Evolutionary conservation across 2,113 vertebrate genomes (phyloP).

Genomic region (Arizona elegans): DNA sequence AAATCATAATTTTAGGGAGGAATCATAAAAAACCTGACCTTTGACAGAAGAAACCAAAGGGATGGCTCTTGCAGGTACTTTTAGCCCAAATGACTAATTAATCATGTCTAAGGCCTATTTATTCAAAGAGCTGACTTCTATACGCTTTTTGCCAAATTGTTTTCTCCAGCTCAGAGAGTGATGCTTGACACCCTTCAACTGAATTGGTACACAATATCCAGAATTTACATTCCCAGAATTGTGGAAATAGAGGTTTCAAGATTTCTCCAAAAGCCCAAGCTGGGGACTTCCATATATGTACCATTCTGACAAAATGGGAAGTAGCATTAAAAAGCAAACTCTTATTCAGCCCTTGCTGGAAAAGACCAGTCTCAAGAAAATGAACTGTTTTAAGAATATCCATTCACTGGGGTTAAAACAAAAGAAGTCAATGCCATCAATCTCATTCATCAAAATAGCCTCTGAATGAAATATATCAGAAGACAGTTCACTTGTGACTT

Average conservation of each 20-base stretch:
- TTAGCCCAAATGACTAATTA: not conserved
- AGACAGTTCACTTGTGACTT: not conserved
- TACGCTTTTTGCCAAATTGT: not conserved
- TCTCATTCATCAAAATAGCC: constrained; percentile 17
- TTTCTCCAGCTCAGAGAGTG: not conserved
- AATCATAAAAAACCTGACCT: not conserved
- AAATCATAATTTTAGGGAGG: not conserved
- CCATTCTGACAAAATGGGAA: not conserved
- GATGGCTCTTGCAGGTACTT: not conserved
- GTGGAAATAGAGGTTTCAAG: not conserved
- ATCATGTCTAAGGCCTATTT: not conserved
- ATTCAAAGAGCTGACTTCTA: not conserved
- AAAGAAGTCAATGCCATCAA: not conserved
- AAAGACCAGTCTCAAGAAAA: constrained; percentile 2
- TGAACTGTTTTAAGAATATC: not conserved
- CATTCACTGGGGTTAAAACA: constrained; percentile 3
- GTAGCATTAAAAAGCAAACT: not conserved
- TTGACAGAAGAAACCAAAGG: not conserved
- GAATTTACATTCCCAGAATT: not conserved
- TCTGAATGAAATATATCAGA: not conserved
- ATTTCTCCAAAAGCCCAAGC: not conserved
- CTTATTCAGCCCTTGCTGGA: not conserved
- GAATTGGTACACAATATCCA: not conserved
- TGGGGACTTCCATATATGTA: not conserved
- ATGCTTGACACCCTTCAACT: not conserved